phyloP scores from a whole-genome alignment of 1,140 invertebrate species.

The Pogonognathellus flavescens region DNA sequence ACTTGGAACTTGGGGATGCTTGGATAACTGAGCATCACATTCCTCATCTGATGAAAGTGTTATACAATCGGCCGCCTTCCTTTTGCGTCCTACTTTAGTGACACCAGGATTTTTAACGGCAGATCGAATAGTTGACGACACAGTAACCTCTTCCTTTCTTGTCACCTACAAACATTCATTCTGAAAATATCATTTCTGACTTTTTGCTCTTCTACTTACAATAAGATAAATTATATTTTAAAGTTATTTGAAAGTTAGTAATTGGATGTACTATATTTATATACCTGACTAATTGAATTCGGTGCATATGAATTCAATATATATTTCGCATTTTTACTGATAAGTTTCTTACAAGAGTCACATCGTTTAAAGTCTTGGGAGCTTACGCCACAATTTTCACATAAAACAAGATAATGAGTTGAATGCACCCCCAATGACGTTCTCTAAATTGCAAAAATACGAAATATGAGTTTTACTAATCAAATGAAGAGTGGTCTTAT shows the following conservation, averaged over 20 bases:
- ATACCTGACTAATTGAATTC: neutral
- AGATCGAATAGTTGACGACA: neutral
- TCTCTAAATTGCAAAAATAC: neutral
- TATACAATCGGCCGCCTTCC: neutral
- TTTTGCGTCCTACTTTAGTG: neutral
- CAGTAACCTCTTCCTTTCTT: neutral
- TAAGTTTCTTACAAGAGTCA: slow-evolving; percentile 1
- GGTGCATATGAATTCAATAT: neutral
- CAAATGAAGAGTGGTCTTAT: too few relatives aligned
- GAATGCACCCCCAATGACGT: neutral
- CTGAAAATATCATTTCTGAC: neutral
- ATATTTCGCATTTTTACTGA: neutral
- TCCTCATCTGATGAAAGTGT: slow-evolving; percentile 7
- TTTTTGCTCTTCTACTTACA: too few relatives aligned
- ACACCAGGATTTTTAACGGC: neutral
- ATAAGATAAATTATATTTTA: too few relatives aligned
- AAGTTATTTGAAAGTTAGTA: too few relatives aligned
- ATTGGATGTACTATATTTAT: too few relatives aligned
- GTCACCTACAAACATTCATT: neutral
- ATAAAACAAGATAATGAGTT: neutral
- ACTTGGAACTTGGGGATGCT: neutral
- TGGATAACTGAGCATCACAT: neutral
- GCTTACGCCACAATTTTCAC: slow-evolving; percentile 21
- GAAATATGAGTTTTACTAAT: neutral
- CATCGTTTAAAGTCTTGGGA: neutral